Conservation (phyloP, 2,113 vertebrate species). For the Empidonax traillii region DNA sequence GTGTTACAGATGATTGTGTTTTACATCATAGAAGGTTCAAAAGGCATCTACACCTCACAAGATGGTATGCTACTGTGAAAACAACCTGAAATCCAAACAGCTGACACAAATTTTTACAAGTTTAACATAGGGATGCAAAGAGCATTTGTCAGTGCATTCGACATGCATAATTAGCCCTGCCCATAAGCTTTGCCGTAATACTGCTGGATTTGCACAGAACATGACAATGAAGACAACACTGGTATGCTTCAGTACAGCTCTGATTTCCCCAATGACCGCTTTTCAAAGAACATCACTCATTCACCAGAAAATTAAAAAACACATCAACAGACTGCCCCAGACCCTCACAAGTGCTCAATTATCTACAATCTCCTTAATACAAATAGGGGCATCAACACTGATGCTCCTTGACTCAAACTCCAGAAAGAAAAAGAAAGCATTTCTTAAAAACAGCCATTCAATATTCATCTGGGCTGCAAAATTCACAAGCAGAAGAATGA, state of each 20-base stretch:
- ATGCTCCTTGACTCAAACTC: conserved; percentile 1
- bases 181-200: neutral
- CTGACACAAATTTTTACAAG: neutral
- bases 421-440: conserved; percentile 3
- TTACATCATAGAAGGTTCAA: neutral
- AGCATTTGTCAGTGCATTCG: conserved; percentile 15
- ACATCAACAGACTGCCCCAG: conserved; percentile 48
- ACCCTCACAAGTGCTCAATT: conserved; percentile 55
- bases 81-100: neutral
- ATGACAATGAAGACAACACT: conserved; percentile 8
- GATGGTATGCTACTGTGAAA: neutral
- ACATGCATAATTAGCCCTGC: conserved; percentile 56
- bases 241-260: conserved; percentile 49
- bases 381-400: neutral
- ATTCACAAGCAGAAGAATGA: neutral
- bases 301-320: conserved; percentile 64
- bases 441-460: conserved; percentile 23
- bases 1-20: neutral
- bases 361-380: conserved; percentile 30
- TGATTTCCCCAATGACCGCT: conserved; percentile 71
- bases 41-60: neutral
- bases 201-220: conserved; percentile 42
- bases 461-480: conserved; percentile 30
- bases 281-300: conserved; percentile 66
- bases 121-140: neutral